These are phyloP conservation scores for Epistrophe grossulariae DNA, from an alignment of 2,888 invertebrate genomes.

Conservation along the genomic window DNA sequence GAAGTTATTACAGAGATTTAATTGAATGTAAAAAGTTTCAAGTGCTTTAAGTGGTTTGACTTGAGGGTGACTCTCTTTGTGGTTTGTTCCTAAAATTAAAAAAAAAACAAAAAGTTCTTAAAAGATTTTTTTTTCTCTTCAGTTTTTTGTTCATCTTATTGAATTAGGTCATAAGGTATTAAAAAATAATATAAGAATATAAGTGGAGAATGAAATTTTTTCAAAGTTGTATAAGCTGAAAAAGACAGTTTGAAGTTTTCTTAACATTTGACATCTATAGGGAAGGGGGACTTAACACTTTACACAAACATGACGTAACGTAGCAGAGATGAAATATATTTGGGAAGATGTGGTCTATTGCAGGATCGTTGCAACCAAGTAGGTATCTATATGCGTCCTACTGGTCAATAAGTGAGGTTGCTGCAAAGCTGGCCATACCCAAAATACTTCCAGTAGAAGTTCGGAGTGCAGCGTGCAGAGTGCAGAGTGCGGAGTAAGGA, in stretches of 20 bases:
- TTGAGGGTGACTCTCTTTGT: conserved; percentile 40
- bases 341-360: too few relatives aligned
- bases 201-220: neutral
- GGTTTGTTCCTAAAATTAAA: conserved; percentile 14
- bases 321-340: too few relatives aligned
- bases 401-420: too few relatives aligned
- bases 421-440: too few relatives aligned
- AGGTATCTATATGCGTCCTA: too few relatives aligned
- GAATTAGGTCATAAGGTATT: conserved; percentile 59
- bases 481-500: too few relatives aligned
- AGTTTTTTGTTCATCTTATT: conserved; percentile 25
- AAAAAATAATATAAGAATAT: conserved; percentile 1
- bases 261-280: neutral
- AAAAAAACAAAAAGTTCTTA: conserved; percentile 21
- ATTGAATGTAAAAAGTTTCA: conserved; percentile 74
- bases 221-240: neutral
- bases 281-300: too few relatives aligned
- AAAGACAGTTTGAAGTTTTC: neutral
- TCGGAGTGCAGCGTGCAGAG: too few relatives aligned
- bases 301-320: too few relatives aligned
- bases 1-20: conserved; percentile 64
- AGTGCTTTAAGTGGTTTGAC: conserved; percentile 69
- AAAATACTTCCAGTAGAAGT: too few relatives aligned
- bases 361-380: too few relatives aligned
- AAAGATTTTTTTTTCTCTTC: conserved; percentile 39